Evolutionary conservation across 2,888 invertebrate genomes (phyloP), one percentile per base, ranked within the genome.

Genomic region (Hipparchia sbordonii): DNA sequence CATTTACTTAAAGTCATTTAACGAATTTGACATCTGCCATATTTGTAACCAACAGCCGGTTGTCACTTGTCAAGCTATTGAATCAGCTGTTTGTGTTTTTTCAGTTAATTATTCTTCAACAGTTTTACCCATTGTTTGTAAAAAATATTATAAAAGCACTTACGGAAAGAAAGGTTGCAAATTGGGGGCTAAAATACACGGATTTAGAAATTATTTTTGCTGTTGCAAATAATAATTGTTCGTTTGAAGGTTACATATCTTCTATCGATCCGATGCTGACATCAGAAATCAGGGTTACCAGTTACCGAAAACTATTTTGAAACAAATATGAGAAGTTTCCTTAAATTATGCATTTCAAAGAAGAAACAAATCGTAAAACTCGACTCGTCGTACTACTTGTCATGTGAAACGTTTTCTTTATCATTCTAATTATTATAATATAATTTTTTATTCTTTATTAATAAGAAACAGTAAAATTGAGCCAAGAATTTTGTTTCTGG

Each of bases 201-300:
- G 6, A 45, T 59, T 13, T 62, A 13, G 1, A 63, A 62, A 66
- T 52, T 52, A 52, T 12, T 54, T 66, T 63, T 23, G 2, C 51
- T 8, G 57, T 8, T 48, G 33, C n/a, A 65, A 51, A 52, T 23
- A n/a, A 7, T 33, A 12, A 66, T 5, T 52, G 13, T 48, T 48
- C 13, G 13, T 13, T 60, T 68, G 23, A 68, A 59, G 67, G 67
- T 68, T 59, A 59, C 59, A 13, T 48, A 45, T 33, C 56, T 67
- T 13, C n/a, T n/a, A n/a, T n/a, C 13, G 46, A 46, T 46, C 67
- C 10, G 13, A 33, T n/a, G 48, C 48, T 67, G 59, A 68, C 51
- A 33, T 59, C 7, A 59, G 6, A 59, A 46, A 6, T n/a, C 6
- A 33, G 67, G 57, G 59, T 60, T 68, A 59, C 59, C 59, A 68